phyloP scores from a whole-genome alignment of 2,113 vertebrate genomes.

The Orientallactaga bullata region DNA sequence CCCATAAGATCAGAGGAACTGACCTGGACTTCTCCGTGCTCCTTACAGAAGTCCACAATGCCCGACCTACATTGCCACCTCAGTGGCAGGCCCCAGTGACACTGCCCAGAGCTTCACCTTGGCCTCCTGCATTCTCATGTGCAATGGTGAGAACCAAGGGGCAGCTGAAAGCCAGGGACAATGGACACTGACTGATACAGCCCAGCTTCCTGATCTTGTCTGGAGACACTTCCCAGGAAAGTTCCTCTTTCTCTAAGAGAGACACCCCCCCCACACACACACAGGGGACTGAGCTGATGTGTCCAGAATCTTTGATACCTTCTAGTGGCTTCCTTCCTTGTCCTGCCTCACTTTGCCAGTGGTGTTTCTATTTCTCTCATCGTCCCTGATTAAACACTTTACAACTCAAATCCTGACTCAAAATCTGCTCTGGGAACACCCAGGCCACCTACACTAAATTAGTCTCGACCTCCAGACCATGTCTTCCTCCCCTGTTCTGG shows the following conservation, averaged over 20 bases:
- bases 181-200: not conserved
- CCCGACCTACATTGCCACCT: not conserved
- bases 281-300: no score
- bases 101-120: not conserved
- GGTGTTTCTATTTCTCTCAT: not conserved
- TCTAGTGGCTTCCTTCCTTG: not conserved
- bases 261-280: no score
- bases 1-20: not conserved
- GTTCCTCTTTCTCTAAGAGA: not conserved
- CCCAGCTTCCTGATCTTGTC: not conserved
- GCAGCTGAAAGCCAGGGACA: not conserved
- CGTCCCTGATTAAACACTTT: not conserved
- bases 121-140: not conserved
- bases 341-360: not conserved
- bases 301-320: not conserved
- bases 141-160: rapidly evolving
- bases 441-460: not conserved
- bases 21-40: not conserved
- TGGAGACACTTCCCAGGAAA: not conserved
- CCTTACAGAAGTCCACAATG: rapidly evolving
- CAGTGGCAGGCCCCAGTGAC: no score
- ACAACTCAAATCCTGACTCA: not conserved
- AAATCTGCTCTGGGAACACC: not conserved
- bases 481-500: not conserved
- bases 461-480: not conserved